A percentile compares a stretch with the other conserved stretches of the same genome.
phyloP scores from a whole-genome alignment of 2,888 invertebrate species.

The Phasia obesa region DNA sequence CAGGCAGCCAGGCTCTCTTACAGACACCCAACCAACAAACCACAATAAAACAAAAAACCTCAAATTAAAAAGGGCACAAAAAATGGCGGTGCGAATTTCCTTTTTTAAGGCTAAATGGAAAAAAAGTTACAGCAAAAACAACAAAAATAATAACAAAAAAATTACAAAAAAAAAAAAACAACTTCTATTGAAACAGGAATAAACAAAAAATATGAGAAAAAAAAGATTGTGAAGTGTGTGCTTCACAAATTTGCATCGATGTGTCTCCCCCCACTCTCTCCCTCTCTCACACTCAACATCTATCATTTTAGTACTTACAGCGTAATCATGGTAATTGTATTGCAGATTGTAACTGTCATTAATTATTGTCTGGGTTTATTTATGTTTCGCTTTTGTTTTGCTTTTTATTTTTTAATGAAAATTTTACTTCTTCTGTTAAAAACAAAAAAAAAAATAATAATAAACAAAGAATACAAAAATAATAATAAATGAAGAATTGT shows the following conservation, averaged over 20 bases:
- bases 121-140: slow-evolving; percentile 35
- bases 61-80: slow-evolving; percentile 75
- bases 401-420: slow-evolving; percentile 45
- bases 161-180: slow-evolving; percentile 48
- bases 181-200: slow-evolving; percentile 55
- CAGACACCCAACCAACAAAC: slow-evolving; percentile 36
- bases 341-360: slow-evolving; percentile 82
- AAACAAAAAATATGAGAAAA: slow-evolving; percentile 29
- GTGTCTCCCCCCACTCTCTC: slow-evolving; percentile 19
- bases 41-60: slow-evolving; percentile 53
- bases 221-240: slow-evolving; percentile 55
- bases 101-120: slow-evolving; percentile 70
- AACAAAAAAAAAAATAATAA: not conserved
- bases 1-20: slow-evolving; percentile 29
- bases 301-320: not conserved
- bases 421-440: slow-evolving; percentile 42
- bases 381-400: slow-evolving; percentile 58
- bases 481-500: slow-evolving; percentile 54
- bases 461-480: slow-evolving; percentile 12
- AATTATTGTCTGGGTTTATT: slow-evolving; percentile 81
- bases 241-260: slow-evolving; percentile 60
- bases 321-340: slow-evolving; percentile 59
- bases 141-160: slow-evolving; percentile 34
- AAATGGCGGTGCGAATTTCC: slow-evolving; percentile 82
- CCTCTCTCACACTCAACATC: not conserved